A percentile compares a stretch with the other conserved stretches of the same genome.
phyloP scores from a whole-genome alignment of 2,113 vertebrate genomes.

The Myanophis thanlyinensis region DNA sequence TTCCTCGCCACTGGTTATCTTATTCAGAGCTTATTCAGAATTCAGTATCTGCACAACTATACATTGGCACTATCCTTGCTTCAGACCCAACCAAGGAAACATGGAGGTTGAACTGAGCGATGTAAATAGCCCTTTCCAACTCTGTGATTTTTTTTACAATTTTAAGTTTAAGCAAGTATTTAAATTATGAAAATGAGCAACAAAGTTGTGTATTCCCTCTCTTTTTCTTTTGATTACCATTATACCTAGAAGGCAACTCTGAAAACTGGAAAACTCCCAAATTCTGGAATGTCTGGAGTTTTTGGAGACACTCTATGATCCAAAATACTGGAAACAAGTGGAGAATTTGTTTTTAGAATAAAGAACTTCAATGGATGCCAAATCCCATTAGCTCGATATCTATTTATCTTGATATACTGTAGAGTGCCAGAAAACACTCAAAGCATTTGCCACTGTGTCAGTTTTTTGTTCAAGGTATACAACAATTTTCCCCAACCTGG shows the following conservation, averaged over 20 bases:
- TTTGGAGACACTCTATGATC: not conserved
- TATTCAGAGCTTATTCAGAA: not conserved
- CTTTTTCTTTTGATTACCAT: not conserved
- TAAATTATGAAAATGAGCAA: not conserved
- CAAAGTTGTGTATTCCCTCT: not conserved
- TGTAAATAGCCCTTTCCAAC: not conserved
- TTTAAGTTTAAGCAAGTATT: not conserved
- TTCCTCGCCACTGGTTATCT: not conserved
- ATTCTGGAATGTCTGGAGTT: not conserved
- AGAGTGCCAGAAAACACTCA: not conserved
- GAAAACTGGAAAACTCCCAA: not conserved
- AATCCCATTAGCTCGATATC: not conserved
- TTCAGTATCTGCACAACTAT: not conserved
- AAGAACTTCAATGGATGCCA: not conserved
- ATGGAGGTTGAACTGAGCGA: not conserved
- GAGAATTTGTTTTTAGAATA: not conserved
- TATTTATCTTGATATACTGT: not conserved
- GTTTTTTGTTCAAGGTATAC: not conserved
- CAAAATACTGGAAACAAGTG: not conserved
- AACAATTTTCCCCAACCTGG: not conserved
- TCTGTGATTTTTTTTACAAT: not conserved
- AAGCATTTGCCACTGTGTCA: not conserved
- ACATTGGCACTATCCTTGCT: not conserved
- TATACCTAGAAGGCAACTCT: not conserved
- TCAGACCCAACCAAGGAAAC: not conserved